Evolutionary conservation across 2,888 invertebrate genomes (phyloP).

Genomic region (Epistrophella euchroma): DNA sequence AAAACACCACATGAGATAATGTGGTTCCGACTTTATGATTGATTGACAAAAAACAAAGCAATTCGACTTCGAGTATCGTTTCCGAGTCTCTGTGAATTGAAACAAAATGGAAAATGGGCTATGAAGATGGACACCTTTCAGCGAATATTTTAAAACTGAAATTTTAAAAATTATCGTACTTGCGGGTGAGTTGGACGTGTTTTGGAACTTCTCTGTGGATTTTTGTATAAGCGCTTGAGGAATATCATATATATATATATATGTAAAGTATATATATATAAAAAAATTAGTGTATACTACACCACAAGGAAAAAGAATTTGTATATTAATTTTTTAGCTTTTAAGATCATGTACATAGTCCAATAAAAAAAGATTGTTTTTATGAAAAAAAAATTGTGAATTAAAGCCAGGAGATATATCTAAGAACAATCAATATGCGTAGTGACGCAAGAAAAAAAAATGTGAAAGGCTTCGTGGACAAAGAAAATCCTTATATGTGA

Average conservation of each 20-base stretch:
- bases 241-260: constrained; percentile 43
- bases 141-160: neutral
- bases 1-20: too few relatives aligned
- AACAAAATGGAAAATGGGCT: constrained; percentile 40
- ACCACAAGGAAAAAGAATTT: constrained; percentile 33
- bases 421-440: constrained; percentile 46
- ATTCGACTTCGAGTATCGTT: constrained; percentile 12
- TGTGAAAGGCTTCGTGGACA: constrained; percentile 69
- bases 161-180: constrained; percentile 66
- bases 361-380: constrained; percentile 24
- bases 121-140: constrained; percentile 2
- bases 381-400: constrained; percentile 63
- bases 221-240: constrained; percentile 56
- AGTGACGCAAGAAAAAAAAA: constrained; percentile 60
- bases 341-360: constrained; percentile 51
- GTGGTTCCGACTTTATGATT: too few relatives aligned
- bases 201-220: constrained; percentile 67
- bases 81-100: constrained; percentile 19
- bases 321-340: constrained; percentile 56
- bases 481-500: constrained; percentile 51
- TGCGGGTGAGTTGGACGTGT: constrained; percentile 77
- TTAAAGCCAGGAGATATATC: constrained; percentile 26
- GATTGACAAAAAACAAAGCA: too few relatives aligned
- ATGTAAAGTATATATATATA: constrained; percentile 44
- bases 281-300: constrained; percentile 17